Percentiles rank a stretch among this genome's conserved stretches.
Evolutionary conservation across 2,888 invertebrate species (phyloP).

Genomic region (Agriotes lineatus): DNA sequence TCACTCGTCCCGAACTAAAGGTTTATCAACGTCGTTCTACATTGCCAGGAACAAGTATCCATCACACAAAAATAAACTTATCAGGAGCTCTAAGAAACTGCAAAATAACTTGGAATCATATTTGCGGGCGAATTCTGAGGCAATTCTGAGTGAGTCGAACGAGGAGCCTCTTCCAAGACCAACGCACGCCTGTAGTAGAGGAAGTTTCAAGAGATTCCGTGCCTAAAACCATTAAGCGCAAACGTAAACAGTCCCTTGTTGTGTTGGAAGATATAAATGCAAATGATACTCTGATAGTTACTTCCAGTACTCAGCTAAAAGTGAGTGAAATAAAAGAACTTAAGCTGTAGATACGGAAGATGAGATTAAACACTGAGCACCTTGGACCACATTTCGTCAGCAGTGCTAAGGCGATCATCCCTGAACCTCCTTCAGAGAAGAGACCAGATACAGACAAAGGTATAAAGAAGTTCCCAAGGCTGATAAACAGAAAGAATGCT

Average conservation of each 20-base stretch:
- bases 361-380: not conserved
- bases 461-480: constrained; percentile 3
- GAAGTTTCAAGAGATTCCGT: too few species aligned
- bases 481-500: constrained; percentile 34
- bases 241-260: not conserved
- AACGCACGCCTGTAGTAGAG: too few species aligned
- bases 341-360: not conserved
- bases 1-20: constrained; percentile 44
- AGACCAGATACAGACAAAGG: not conserved
- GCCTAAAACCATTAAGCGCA: not conserved
- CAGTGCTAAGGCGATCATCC: not conserved
- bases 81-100: not conserved
- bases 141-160: not conserved
- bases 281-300: not conserved
- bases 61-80: constrained; percentile 5
- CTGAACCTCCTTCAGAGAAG: not conserved
- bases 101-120: not conserved
- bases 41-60: constrained; percentile 35
- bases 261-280: not conserved
- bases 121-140: not conserved
- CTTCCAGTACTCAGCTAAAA: not conserved
- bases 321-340: not conserved
- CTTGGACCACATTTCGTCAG: not conserved
- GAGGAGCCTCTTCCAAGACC: not conserved
- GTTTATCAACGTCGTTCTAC: constrained; percentile 47